Conservation (phyloP, 2,113 vertebrate genomes). For the Daubentonia madagascariensis region DNA sequence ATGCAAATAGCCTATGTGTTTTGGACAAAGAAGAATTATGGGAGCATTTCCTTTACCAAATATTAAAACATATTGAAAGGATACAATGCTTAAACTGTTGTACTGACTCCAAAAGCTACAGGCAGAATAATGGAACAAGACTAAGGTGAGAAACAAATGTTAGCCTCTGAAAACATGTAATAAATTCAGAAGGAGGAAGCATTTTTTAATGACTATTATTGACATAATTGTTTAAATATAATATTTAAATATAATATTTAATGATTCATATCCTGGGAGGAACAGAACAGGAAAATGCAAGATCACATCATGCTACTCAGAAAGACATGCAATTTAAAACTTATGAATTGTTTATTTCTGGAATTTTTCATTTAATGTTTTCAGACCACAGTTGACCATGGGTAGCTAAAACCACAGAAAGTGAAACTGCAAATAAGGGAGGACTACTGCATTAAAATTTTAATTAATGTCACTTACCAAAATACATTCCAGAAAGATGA, state of each 20-base stretch:
- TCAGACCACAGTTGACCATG: not conserved
- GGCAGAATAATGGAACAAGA: not conserved
- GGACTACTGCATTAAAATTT: not conserved
- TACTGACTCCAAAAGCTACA: not conserved
- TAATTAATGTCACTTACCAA: not conserved
- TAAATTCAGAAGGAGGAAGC: too few species aligned
- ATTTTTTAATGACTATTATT: too few species aligned
- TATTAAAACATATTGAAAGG: not conserved
- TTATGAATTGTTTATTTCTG: not conserved
- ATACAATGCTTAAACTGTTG: not conserved
- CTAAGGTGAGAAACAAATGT: not conserved
- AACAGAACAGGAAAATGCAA: not conserved
- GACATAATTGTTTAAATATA: too few species aligned
- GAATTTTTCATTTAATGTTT: not conserved
- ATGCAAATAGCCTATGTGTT: not conserved
- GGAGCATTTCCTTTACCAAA: not conserved
- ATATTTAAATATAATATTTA: too few species aligned
- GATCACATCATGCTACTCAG: not conserved
- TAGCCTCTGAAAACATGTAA: too few species aligned
- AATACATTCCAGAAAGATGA: not conserved
- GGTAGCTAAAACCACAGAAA: not conserved
- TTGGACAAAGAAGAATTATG: not conserved
- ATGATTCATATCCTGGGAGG: not conserved
- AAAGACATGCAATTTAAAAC: not conserved
- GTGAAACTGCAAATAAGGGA: not conserved